A percentile compares a stretch with the other conserved stretches of the same genome.
phyloP scores from a whole-genome alignment of 2,113 vertebrate genomes.

The Nesogale talazaci region DNA sequence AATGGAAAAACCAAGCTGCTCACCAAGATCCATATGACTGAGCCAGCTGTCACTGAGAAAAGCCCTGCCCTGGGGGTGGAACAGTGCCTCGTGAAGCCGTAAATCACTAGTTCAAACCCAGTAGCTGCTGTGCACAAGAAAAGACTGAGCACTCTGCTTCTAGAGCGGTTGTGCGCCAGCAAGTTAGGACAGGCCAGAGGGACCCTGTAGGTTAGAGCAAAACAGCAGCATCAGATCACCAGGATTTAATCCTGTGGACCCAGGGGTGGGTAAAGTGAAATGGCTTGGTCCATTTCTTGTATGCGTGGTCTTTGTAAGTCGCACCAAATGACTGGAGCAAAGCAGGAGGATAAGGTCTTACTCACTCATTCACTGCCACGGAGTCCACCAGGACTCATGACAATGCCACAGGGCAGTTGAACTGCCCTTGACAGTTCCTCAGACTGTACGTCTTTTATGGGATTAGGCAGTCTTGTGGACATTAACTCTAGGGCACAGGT shows the following conservation, averaged over 20 bases:
- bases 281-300: no score
- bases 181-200: not conserved
- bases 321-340: no score
- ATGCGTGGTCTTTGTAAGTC: no score
- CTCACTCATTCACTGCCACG: no score
- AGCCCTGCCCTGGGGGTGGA: not conserved
- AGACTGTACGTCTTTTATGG: not conserved
- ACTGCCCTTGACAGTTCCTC: not conserved
- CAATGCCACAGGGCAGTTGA: not conserved
- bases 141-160: not conserved
- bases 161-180: not conserved
- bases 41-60: not conserved
- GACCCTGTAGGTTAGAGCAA: not conserved
- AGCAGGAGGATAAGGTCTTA: no score
- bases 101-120: not conserved
- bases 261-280: no score
- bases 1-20: not conserved
- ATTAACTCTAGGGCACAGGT: no score
- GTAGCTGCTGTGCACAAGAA: not conserved
- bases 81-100: not conserved
- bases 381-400: not conserved
- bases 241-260: no score
- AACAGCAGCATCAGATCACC: no score
- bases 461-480: not conserved
- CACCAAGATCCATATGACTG: accelerated